Evolutionary conservation across 2,113 vertebrate genomes (phyloP).

Genomic region (Camelus bactrianus): DNA sequence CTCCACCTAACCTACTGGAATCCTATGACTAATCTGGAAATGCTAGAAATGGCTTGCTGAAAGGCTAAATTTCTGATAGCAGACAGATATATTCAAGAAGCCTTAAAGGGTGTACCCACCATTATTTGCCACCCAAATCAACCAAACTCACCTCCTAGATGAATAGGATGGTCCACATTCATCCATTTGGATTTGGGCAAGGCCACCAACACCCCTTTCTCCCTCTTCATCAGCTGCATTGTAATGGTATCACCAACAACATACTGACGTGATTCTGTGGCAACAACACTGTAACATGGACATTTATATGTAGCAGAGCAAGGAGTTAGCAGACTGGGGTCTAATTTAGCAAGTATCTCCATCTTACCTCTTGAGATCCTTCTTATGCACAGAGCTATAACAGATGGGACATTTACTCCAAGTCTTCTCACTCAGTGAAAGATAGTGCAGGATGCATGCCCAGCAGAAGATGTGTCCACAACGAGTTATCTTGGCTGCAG

Average conservation of each 20-base stretch:
- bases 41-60: not conserved
- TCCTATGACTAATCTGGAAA: not conserved
- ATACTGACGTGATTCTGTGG: constrained; percentile 96
- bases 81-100: not conserved
- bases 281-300: constrained; percentile 91
- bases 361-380: constrained; percentile 96
- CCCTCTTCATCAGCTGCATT: constrained; percentile 97
- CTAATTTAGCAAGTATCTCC: not conserved
- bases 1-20: not conserved
- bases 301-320: constrained; percentile 39
- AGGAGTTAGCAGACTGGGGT: not conserved
- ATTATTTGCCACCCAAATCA: not conserved
- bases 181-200: constrained; percentile 97
- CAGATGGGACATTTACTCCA: constrained; percentile 99
- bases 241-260: constrained; percentile 94
- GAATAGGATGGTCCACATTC: constrained; percentile 95
- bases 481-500: constrained; percentile 97
- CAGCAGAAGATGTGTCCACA: constrained; percentile 99
- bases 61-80: not conserved
- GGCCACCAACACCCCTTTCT: constrained; percentile 96
- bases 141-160: constrained; percentile 90
- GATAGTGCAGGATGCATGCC: constrained; percentile 98
- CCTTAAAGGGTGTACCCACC: not conserved
- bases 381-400: constrained; percentile 95
- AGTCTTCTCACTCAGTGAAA: constrained; percentile 96